These are phyloP conservation scores for Drosophila simulans DNA, from an alignment of 1,140 invertebrate species.

Conservation along the genomic window DNA sequence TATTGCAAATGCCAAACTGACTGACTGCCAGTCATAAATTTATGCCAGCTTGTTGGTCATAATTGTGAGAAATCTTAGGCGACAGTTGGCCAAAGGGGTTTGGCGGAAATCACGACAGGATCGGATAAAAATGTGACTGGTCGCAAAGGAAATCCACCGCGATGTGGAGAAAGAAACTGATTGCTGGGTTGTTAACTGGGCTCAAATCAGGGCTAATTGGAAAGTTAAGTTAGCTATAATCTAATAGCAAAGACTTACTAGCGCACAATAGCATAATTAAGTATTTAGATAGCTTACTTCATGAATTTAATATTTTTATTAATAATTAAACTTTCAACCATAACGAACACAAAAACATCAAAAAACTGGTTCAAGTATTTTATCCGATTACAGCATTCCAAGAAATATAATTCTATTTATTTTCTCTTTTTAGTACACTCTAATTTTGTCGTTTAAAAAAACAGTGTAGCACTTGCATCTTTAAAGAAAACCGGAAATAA, in stretches of 20 bases:
- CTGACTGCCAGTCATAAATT: conserved; percentile 43
- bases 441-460: not conserved
- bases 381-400: not conserved
- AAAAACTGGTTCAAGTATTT: not conserved
- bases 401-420: not conserved
- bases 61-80: conserved; percentile 65
- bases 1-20: conserved; percentile 42
- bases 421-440: too few relatives aligned
- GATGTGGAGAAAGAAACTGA: conserved; percentile 12
- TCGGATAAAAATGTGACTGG: conserved; percentile 7
- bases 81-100: conserved; percentile 41
- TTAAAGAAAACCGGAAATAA: conserved; percentile 12
- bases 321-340: not conserved
- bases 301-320: too few relatives aligned
- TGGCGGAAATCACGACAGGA: conserved; percentile 3
- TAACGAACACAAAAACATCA: not conserved
- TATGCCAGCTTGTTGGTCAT: conserved; percentile 47
- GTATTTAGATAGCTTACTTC: not conserved
- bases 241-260: not conserved
- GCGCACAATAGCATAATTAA: not conserved
- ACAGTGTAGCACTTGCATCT: not conserved
- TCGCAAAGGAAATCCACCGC: conserved; percentile 11
- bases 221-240: not conserved
- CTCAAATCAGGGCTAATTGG: conserved; percentile 8
- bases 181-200: conserved; percentile 9